These are phyloP conservation scores for Corythoichthys intestinalis DNA, from an alignment of 2,113 vertebrate genomes.

Conservation along the genomic window DNA sequence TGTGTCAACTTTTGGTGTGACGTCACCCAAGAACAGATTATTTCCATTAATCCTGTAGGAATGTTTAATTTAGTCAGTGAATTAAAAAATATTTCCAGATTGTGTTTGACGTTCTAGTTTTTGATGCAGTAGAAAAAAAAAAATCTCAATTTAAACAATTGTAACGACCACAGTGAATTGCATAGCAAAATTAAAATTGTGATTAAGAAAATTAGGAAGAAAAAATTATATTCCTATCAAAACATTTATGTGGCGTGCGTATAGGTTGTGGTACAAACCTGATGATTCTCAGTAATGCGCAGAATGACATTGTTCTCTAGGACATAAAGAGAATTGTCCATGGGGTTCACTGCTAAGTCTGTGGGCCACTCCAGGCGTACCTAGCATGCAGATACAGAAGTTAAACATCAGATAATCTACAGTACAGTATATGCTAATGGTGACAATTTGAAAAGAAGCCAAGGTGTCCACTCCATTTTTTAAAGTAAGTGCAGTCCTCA, in stretches of 20 bases:
- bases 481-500: slow-evolving; percentile 44
- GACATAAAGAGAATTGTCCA: slow-evolving; percentile 98
- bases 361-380: slow-evolving; percentile 98
- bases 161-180: too few species aligned
- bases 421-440: slow-evolving; percentile 9
- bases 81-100: not conserved
- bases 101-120: not conserved
- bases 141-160: not conserved
- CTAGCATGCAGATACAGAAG: slow-evolving; percentile 58
- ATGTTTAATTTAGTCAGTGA: not conserved
- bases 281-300: slow-evolving; percentile 97
- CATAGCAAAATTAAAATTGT: not conserved
- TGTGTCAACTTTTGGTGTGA: too few species aligned
- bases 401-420: slow-evolving; percentile 6
- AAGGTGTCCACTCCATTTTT: slow-evolving; percentile 41
- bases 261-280: slow-evolving; percentile 72
- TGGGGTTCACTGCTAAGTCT: slow-evolving; percentile 96
- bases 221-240: not conserved
- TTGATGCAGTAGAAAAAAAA: not conserved
- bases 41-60: not conserved
- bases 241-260: slow-evolving; percentile 5
- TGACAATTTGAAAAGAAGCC: slow-evolving; percentile 24
- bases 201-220: not conserved
- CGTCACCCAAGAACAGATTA: not conserved
- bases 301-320: slow-evolving; percentile 98